Evolutionary conservation across 2,797 vertebrate genomes (phyloP).

Genomic region (Tenualosa thibaudeaui): DNA sequence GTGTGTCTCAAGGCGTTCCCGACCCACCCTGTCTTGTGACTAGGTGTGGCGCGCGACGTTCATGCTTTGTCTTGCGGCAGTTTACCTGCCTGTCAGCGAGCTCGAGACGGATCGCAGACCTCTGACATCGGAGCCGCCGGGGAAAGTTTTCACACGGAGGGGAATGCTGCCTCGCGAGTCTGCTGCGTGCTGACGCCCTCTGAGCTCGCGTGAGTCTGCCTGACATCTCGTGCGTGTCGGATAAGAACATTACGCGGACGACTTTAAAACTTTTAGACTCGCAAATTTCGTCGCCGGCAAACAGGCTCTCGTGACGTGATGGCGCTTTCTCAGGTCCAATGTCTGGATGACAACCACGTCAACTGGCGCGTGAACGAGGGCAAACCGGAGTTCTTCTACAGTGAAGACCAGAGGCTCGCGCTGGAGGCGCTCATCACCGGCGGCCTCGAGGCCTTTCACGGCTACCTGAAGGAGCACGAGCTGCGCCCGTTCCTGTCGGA

Average conservation of each 20-base stretch:
- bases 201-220: background rate
- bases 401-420: conserved; percentile 91
- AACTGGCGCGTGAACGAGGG: conserved; percentile 91
- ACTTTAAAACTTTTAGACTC: background rate
- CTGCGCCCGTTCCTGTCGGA: conserved; percentile 90
- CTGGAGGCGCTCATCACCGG: conserved; percentile 79
- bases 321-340: conserved; percentile 95
- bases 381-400: conserved; percentile 97
- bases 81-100: background rate
- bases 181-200: background rate
- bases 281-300: too few species aligned
- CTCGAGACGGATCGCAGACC: background rate
- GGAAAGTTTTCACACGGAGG: background rate
- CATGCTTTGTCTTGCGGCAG: conserved; percentile 33
- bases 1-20: background rate
- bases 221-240: background rate
- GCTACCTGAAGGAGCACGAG: conserved; percentile 74
- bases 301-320: conserved; percentile 60
- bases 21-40: conserved; percentile 59
- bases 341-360: conserved; percentile 90
- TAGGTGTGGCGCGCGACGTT: conserved; percentile 63
- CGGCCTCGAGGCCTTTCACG: conserved; percentile 81
- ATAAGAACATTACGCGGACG: background rate
- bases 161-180: background rate
- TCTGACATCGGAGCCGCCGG: background rate